Percentiles rank a stretch among this genome's conserved stretches.
phyloP scores from a whole-genome alignment of 2,113 vertebrate species.

The Hippolais icterina region DNA sequence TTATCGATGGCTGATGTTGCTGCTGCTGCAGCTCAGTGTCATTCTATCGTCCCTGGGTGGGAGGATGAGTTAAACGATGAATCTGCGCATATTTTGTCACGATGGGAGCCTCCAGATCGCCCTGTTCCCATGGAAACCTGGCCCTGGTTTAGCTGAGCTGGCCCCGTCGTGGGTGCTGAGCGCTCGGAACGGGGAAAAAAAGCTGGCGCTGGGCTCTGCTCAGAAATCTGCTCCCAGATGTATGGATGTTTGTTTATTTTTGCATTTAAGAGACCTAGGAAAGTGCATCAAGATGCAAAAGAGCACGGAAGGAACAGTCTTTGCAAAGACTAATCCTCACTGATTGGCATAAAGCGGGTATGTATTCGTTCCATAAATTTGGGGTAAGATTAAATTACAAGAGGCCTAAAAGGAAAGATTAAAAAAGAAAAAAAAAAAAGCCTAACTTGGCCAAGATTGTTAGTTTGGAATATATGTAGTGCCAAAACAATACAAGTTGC shows the following conservation, averaged over 20 bases:
- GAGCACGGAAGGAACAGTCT: background rate
- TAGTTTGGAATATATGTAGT: background rate
- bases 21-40: background rate
- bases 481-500: constrained; percentile 23
- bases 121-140: constrained; percentile 40
- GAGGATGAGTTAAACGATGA: constrained; percentile 37
- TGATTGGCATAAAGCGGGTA: background rate
- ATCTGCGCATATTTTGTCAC: constrained; percentile 1
- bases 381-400: background rate
- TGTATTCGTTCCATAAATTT: background rate
- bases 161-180: constrained; percentile 24
- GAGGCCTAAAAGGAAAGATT: background rate
- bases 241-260: constrained; percentile 34
- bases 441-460: background rate
- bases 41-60: constrained; percentile 39
- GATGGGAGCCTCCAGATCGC: background rate
- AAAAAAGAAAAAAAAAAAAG: background rate
- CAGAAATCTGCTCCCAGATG: constrained; percentile 44
- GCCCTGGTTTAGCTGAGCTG: constrained; percentile 33
- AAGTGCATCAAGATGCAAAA: constrained; percentile 10
- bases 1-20: constrained; percentile 13
- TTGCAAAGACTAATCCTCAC: background rate
- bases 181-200: background rate
- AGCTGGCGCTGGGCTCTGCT: background rate
- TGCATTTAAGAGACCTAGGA: constrained; percentile 2